Base-by-base conservation (phyloP, 2,888 invertebrate species). In the Bibio marci region DNA sequence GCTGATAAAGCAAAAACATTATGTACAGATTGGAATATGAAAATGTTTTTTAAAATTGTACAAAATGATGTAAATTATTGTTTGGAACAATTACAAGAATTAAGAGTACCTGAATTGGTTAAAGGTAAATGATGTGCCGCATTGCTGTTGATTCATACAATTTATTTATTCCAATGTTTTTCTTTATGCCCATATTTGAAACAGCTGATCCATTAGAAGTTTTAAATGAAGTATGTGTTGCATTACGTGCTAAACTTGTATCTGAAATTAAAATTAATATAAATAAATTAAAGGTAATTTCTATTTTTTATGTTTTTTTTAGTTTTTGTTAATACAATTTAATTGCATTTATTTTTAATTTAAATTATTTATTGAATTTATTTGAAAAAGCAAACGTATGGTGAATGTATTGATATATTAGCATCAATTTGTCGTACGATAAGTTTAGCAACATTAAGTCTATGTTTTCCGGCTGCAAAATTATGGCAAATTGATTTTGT, bases 221-320 rank as follows among this genome's bases (percentile, higher is more conserved):
- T 11, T 76, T 83, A 45, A 80, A 83, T 49, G 72, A 79, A 51
- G 83, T 85, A 1, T 83, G 83, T 52, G 75, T 77, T 1, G 76
- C 80, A 48, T 76, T 85, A 75, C 70, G 83, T 49, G 78, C 78
- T 35, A 85, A 85, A 57, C 64, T 86, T 28, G 75, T 80, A 11
- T 80, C 81, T 0, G 85, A 86, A 67, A 76, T 83, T 2, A 74
- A 73, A 54, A 73, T 67, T 2, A 86, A 85, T 52, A 71, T 80
- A 43, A 68, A 71, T 50, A 76, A 82, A 57, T 62, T 85, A 27
- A 79, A 81, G 69, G 83, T 80, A 49, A 48, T 44, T 43, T 31
- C 33, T 25, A 25, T 26, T 12, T 13, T 11, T 19, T 26, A 22
- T 39, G 14, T 30, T 1, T 11, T 31, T 10, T 26, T 26, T 26